Percentiles rank a stretch among this genome's conserved stretches.
Conservation (phyloP, 2,888 invertebrate species). For the Liopterus haemorrhoidalis region DNA sequence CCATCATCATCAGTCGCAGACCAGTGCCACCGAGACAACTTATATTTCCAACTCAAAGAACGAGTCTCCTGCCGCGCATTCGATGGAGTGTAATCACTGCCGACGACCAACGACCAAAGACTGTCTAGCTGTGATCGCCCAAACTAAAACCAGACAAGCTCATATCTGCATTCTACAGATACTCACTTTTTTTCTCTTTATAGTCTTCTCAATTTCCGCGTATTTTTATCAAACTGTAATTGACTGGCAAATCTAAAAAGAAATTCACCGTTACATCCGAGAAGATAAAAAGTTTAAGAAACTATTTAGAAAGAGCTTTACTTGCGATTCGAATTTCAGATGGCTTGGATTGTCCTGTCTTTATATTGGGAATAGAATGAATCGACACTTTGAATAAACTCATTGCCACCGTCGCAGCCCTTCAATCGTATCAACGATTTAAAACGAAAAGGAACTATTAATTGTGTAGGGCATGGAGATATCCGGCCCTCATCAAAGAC, state of each 20-base stretch:
- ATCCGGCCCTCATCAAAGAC: no score
- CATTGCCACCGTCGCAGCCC: no score
- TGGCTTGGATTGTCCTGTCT: slow-evolving; percentile 4
- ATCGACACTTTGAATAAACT: slow-evolving; percentile 18
- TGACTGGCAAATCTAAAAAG: slow-evolving; percentile 35
- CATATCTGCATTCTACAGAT: slow-evolving; percentile 18
- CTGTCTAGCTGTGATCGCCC: neutral
- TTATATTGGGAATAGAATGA: slow-evolving; percentile 7
- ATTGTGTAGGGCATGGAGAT: no score
- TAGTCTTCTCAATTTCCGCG: slow-evolving; percentile 35
- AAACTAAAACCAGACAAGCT: slow-evolving; percentile 2
- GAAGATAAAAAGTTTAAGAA: slow-evolving; percentile 31
- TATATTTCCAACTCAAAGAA: slow-evolving; percentile 19
- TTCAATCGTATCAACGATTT: no score
- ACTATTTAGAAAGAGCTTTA: slow-evolving; percentile 31
- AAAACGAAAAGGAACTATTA: no score
- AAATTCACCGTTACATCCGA: slow-evolving; percentile 29
- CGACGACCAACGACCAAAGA: neutral
- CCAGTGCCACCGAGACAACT: neutral
- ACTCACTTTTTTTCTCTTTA: slow-evolving; percentile 14
- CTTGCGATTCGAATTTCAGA: slow-evolving; percentile 19
- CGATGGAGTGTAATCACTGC: slow-evolving; percentile 16
- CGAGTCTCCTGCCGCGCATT: slow-evolving; percentile 10
- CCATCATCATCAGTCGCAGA: slow-evolving; percentile 9
- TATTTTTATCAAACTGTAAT: slow-evolving; percentile 39